A percentile compares a stretch with the other conserved stretches of the same genome.
These are phyloP conservation scores for Theodoxus fluviatilis DNA, from an alignment of 2,888 invertebrate species.

Conservation along the genomic window DNA sequence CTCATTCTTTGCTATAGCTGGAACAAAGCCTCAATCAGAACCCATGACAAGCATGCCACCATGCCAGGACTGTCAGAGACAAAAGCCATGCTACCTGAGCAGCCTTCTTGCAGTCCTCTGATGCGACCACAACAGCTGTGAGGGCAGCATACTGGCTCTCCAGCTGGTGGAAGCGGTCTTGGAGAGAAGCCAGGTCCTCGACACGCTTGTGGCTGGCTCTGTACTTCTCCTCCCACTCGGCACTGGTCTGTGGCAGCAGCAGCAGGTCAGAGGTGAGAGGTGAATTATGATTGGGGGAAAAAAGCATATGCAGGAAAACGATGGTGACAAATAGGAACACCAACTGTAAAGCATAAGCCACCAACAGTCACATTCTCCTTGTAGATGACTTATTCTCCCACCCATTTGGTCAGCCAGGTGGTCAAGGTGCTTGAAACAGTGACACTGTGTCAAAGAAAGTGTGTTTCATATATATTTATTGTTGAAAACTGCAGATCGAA, in stretches of 20 bases:
- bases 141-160: constrained; percentile 53
- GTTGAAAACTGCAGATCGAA: too few relatives aligned
- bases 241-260: constrained; percentile 37
- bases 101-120: constrained; percentile 37
- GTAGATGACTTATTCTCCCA: too few relatives aligned
- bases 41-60: not conserved
- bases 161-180: constrained; percentile 46
- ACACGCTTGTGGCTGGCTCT: constrained; percentile 41
- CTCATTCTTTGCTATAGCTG: too few relatives aligned
- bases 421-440: too few relatives aligned
- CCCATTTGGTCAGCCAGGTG: too few relatives aligned
- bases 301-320: not conserved
- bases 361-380: too few relatives aligned
- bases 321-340: not conserved
- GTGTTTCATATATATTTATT: too few relatives aligned
- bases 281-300: too few relatives aligned
- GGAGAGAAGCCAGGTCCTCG: constrained; percentile 40
- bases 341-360: not conserved
- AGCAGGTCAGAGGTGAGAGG: too few relatives aligned
- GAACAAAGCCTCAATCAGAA: too few relatives aligned
- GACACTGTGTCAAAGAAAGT: too few relatives aligned
- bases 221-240: constrained; percentile 52
- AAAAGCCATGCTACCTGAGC: constrained; percentile 42
- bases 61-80: too few relatives aligned
- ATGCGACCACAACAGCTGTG: constrained; percentile 42